A percentile compares a stretch with the other conserved stretches of the same genome.
These are phyloP conservation scores for Tringa solitaria DNA, from an alignment of 2,113 vertebrate genomes.

Conservation along the genomic window DNA sequence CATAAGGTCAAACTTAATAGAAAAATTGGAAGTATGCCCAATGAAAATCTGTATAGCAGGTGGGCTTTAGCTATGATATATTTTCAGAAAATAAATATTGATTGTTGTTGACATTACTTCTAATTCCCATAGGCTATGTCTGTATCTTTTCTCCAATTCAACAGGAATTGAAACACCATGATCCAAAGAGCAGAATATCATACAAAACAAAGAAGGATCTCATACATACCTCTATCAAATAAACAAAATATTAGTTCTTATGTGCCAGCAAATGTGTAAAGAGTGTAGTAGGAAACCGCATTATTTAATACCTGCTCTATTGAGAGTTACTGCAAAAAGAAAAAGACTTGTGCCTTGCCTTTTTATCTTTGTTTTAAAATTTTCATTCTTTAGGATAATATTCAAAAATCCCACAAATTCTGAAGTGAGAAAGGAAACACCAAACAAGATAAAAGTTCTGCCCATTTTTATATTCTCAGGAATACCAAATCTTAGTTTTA, in stretches of 20 bases:
- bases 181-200: background rate
- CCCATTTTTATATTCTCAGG: background rate
- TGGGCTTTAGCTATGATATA: background rate
- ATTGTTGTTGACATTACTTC: background rate
- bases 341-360: background rate
- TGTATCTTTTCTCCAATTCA: background rate
- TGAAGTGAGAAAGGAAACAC: background rate
- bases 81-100: slow-evolving; percentile 22
- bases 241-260: background rate
- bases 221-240: background rate
- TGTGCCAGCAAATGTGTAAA: background rate
- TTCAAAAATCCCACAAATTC: background rate
- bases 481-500: background rate
- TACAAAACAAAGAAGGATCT: background rate
- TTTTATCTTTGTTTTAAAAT: background rate
- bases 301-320: background rate
- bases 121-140: background rate
- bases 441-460: background rate
- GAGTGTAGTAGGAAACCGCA: background rate
- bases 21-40: slow-evolving; percentile 26
- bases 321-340: background rate
- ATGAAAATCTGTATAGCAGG: slow-evolving; percentile 7
- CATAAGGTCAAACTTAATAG: slow-evolving; percentile 31
- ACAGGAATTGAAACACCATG: background rate
- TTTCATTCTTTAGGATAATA: background rate